A percentile compares a stretch with the other conserved stretches of the same genome.
These are phyloP conservation scores for Clanis bilineata DNA, from an alignment of 2,888 invertebrate genomes.

Conservation along the genomic window DNA sequence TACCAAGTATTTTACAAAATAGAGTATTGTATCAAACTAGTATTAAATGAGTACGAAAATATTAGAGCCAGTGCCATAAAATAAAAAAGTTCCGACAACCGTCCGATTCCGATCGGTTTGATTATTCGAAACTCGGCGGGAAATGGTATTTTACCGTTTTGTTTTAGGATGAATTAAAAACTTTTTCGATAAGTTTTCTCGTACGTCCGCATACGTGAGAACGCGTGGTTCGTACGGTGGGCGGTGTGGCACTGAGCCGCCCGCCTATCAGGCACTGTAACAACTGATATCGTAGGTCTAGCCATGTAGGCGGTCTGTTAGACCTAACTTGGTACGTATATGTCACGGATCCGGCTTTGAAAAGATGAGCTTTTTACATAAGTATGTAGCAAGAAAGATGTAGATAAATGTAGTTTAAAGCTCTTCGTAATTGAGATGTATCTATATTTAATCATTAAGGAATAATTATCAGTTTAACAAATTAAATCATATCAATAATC, in stretches of 20 bases:
- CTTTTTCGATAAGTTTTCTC: constrained; percentile 27
- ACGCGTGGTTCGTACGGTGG: constrained; percentile 67
- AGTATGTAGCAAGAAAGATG: background rate
- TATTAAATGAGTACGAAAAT: background rate
- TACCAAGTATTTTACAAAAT: constrained; percentile 10
- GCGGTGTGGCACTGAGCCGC: constrained; percentile 64
- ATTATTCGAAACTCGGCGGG: background rate
- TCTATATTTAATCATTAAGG: background rate
- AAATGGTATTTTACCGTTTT: background rate
- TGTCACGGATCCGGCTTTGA: background rate
- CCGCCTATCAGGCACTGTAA: constrained; percentile 62
- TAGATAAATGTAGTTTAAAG: background rate
- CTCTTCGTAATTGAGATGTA: background rate
- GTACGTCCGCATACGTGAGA: constrained; percentile 29
- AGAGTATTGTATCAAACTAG: constrained; percentile 16
- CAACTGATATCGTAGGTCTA: constrained; percentile 67
- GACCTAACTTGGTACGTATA: constrained; percentile 2
- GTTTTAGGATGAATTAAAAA: constrained; percentile 17
- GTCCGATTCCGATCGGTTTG: background rate
- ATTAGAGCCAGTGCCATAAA: background rate
- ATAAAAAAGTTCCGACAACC: background rate
- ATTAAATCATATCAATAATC: background rate
- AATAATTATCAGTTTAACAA: background rate
- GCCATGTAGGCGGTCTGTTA: constrained; percentile 36
- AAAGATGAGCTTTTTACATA: background rate